Evolutionary conservation across 2,113 vertebrate species (phyloP).

Genomic region (Corythaixoides concolor): DNA sequence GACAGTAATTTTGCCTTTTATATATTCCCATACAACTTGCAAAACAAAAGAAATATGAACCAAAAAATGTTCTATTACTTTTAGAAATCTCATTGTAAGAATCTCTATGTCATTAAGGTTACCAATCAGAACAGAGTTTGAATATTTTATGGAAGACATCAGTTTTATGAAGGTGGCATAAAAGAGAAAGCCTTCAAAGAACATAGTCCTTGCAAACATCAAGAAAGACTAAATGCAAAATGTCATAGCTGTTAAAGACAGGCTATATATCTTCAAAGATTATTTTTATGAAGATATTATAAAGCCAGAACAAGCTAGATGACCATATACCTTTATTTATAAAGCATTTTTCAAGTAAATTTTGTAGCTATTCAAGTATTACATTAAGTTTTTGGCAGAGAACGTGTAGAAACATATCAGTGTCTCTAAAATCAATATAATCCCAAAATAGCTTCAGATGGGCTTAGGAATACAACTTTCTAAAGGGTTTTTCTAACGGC

Average conservation of each 20-base stretch:
- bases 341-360: neutral
- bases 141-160: neutral
- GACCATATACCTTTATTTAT: neutral
- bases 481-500: neutral
- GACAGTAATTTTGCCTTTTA: neutral
- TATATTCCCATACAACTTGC: neutral
- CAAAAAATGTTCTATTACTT: neutral
- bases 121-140: neutral
- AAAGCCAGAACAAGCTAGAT: neutral
- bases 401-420: neutral
- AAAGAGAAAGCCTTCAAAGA: neutral
- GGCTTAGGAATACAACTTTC: neutral
- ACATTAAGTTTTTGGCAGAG: neutral
- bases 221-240: neutral
- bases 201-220: neutral
- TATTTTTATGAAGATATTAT: neutral
- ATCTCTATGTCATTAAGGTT: neutral
- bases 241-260: neutral
- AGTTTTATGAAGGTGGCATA: neutral
- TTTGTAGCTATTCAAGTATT: neutral
- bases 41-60: neutral
- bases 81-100: neutral
- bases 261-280: neutral
- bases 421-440: neutral
- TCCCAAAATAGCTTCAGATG: neutral